Base-by-base conservation (phyloP, 2,888 invertebrate species). In the Pristionchus maxplancki region DNA sequence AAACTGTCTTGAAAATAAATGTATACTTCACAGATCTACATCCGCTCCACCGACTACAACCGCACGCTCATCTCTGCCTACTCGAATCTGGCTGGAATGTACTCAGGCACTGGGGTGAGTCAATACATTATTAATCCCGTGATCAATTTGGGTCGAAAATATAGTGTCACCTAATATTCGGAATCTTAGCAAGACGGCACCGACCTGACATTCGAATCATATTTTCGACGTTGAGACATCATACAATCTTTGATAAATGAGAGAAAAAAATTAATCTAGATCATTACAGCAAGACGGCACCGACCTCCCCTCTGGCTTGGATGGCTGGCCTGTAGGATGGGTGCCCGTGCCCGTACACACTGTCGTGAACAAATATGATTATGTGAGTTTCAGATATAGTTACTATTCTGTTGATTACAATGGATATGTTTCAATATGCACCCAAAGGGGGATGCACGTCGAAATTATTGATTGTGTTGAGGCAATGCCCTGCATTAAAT, bases 11-110 rank as follows among this genome's bases (percentile, higher is more conserved):
- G 11, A 31, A 28, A 67, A 67, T 34, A 31, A 64, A 64, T 4
- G 48, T 28, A 64, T 4, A 5, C n/a, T n/a, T 58, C 5, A 0
- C 82, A 94, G 91, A 89, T 95, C 37, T 91, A 93, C 89, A 93
- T 95, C 28, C 92, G 94, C 9, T 95, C 95, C 81, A 95, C 95
- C 11, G 94, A 95, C 89, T 91, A 91, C 53, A 95, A 95, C 82
- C 90, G 95, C 53, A 95, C 95, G 0, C 89, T 95, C 64, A 97
- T 97, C 97, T 97, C 97, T 88, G 98, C 97, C 0, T 96, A 97
- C 94, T 96, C 97, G 0, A 97, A 97, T 95, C 95, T 97, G 90
- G 97, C 97, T 82, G 97, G 97, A 4, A 95, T 97, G 89, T 97
- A 88, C 62, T 48, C 34, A 17, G 48, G 50, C 3, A 71, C 34